These are phyloP conservation scores for Sebastiscus albofasciatus DNA, from an alignment of 2,797 vertebrate species.

Conservation along the genomic window DNA sequence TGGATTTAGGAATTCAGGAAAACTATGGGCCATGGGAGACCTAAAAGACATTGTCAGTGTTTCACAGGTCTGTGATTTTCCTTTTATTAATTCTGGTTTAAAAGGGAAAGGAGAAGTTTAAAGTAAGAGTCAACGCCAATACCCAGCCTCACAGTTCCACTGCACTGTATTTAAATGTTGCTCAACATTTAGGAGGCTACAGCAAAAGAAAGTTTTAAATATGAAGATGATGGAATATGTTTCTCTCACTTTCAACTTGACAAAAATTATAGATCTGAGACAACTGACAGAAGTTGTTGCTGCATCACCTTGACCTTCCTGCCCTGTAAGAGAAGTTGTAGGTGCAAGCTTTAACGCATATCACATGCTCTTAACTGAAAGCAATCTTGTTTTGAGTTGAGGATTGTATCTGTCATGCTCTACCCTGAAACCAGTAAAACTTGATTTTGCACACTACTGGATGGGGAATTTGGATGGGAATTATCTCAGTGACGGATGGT, in stretches of 20 bases:
- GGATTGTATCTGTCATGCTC: conserved; percentile 21
- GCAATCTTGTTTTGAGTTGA: neutral
- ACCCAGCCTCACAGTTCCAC: neutral
- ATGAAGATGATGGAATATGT: neutral
- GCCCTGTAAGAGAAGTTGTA: neutral
- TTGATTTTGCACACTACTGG: conserved; percentile 52
- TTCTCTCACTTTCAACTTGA: neutral
- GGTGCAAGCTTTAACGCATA: neutral
- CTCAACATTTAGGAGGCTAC: neutral
- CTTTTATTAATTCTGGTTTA: conserved; percentile 9
- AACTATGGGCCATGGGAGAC: conserved; percentile 37
- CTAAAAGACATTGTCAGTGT: conserved; percentile 19
- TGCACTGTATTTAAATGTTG: conserved; percentile 12
- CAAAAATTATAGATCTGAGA: neutral
- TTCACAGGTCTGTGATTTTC: conserved; percentile 21
- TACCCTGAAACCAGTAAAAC: conserved; percentile 39
- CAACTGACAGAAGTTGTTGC: neutral
- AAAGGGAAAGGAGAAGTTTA: conserved; percentile 47
- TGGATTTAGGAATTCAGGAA: conserved; percentile 42
- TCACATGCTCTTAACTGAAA: conserved; percentile 13
- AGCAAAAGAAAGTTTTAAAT: neutral
- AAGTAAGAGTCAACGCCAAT: neutral
- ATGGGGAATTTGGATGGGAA: neutral
- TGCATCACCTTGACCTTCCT: neutral
- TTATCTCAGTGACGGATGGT: neutral